Base-by-base conservation (phyloP, 2,888 invertebrate genomes). In the Timandra comae region DNA sequence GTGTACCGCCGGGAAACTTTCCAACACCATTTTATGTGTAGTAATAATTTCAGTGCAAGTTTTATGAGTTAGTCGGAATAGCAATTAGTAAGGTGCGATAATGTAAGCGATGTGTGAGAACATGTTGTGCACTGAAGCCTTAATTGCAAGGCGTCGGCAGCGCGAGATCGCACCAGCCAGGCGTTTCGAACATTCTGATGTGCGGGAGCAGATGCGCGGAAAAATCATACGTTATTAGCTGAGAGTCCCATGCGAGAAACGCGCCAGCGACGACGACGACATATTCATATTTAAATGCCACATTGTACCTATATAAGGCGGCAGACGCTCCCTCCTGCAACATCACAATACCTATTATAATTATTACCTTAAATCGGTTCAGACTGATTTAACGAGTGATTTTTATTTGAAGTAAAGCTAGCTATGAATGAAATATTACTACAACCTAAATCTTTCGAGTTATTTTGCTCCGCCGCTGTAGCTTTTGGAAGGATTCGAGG, bases 251-350 rank as follows among this genome's bases (percentile, higher is more conserved):
- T n/a, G n/a, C n/a, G n/a, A n/a, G n/a, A n/a, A 54, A 63, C 56
- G 29, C 59, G 65, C 54, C 41, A 52, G 7, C 22, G 9, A 4
- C 51, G 52, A 45, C 57, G 59, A 60, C 69, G 76, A 73, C 74
- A 73, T 68, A 80, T 81, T 84, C 82, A 81, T 80, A 82, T 84
- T 81, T 73, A 80, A 81, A 84, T 84, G 70, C 70, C 68, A 66
- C 60, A 58, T 55, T 65, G 69, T 62, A 62, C 52, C 54, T 47
- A n/a, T n/a, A n/a, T n/a, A n/a, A n/a, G n/a, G n/a, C n/a, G n/a
- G n/a, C n/a, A n/a, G n/a, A n/a, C n/a, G n/a, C n/a, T n/a, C n/a
- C n/a, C n/a, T n/a, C 64, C 73, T 67, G 69, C 56, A 48, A 16
- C 16, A 1, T 6, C 4, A 16, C 16, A 16, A 16, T 16, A 16